Percentiles rank a stretch among this genome's conserved stretches.
These are phyloP conservation scores for Parazoanthus atlanticus DNA, from an alignment of 92 coral and sea anemone genomes.

Conservation along the genomic window DNA sequence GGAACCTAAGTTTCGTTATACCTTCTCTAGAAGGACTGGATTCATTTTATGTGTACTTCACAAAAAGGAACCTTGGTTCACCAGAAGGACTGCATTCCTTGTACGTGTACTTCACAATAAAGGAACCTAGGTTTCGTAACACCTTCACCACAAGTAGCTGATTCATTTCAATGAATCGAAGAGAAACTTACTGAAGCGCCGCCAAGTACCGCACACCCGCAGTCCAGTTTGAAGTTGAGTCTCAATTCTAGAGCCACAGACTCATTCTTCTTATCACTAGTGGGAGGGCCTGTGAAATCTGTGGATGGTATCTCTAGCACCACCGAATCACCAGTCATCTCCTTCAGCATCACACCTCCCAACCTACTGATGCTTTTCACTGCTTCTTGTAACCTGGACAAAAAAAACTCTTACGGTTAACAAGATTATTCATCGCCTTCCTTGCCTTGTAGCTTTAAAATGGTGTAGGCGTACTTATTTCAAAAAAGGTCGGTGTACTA, in stretches of 20 bases:
- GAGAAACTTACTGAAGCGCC: slow-evolving; percentile 62
- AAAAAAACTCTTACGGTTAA: background rate
- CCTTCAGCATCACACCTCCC: slow-evolving; percentile 62
- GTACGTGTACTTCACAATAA: background rate
- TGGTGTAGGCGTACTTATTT: too few species aligned
- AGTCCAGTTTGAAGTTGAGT: slow-evolving; percentile 60
- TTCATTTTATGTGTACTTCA: too few species aligned
- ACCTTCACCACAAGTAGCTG: background rate
- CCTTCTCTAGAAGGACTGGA: too few species aligned
- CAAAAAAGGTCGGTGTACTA: too few species aligned
- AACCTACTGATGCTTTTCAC: slow-evolving; percentile 48
- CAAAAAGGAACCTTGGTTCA: too few species aligned
- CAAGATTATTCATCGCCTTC: background rate
- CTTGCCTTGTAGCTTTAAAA: too few species aligned
- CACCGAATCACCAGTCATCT: slow-evolving; percentile 67
- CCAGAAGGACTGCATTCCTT: background rate
- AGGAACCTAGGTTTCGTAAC: background rate
- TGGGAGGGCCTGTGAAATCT: background rate
- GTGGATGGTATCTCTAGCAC: slow-evolving; percentile 65
- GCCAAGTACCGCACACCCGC: slow-evolving; percentile 50
- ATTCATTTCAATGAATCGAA: background rate
- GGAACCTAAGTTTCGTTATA: too few species aligned
- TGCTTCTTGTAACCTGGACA: slow-evolving; percentile 58
- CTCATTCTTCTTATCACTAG: slow-evolving; percentile 4
- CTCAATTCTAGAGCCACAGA: slow-evolving; percentile 57